Conservation (phyloP, 2,113 vertebrate genomes). For the Forbesichthys agassizii region DNA sequence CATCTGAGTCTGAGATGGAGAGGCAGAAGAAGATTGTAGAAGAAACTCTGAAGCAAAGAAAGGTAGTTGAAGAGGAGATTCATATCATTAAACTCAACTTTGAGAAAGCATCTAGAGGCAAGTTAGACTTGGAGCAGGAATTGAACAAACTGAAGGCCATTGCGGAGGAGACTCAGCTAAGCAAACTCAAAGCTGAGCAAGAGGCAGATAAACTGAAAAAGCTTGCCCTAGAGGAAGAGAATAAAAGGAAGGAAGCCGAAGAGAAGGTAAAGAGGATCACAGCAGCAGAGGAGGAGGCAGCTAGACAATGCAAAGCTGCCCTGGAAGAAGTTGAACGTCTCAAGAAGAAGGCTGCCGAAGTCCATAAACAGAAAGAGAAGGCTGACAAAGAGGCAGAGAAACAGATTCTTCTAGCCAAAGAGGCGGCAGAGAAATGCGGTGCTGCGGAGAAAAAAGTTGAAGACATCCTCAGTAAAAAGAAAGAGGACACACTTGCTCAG, state of each 20-base stretch:
- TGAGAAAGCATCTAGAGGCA: constrained; percentile 85
- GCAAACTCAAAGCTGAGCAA: constrained; percentile 85
- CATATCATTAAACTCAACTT: constrained; percentile 86
- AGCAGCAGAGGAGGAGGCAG: constrained; percentile 88
- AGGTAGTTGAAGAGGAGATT: constrained; percentile 93
- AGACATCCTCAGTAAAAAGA: constrained; percentile 83
- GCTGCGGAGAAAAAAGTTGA: constrained; percentile 87
- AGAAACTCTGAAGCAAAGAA: constrained; percentile 88
- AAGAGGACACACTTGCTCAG: constrained; percentile 85
- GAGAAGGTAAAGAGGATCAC: constrained; percentile 88
- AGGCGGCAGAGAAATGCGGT: constrained; percentile 86
- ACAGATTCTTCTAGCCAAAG: constrained; percentile 86
- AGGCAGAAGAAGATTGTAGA: constrained; percentile 89
- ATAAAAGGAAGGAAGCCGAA: constrained; percentile 87
- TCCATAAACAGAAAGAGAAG: constrained; percentile 82
- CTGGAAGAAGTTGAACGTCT: constrained; percentile 90
- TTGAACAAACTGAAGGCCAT: constrained; percentile 84
- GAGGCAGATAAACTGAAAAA: constrained; percentile 86
- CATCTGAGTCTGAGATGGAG: constrained; percentile 84
- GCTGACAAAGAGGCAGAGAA: constrained; percentile 86
- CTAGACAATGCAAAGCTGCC: constrained; percentile 83
- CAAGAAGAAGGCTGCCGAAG: constrained; percentile 85
- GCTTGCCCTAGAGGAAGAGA: constrained; percentile 85
- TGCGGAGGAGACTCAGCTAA: constrained; percentile 85
- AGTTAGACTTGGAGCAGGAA: constrained; percentile 87